phyloP scores from a whole-genome alignment of 2,888 invertebrate genomes.

The Chaetoderma sp. region DNA sequence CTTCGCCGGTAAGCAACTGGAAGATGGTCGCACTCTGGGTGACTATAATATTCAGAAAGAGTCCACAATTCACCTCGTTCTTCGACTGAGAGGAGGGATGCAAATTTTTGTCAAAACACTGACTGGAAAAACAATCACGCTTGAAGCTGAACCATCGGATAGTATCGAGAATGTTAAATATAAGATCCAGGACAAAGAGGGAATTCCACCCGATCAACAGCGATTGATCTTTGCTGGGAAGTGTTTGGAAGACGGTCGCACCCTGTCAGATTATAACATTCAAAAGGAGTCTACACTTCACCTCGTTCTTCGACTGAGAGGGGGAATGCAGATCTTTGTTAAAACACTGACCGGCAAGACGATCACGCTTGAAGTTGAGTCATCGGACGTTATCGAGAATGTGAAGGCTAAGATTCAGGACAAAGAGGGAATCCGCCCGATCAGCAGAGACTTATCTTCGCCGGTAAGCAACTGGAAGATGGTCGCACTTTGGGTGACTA shows the following conservation, averaged over 20 bases:
- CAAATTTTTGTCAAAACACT: constrained; percentile 80
- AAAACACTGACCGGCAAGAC: constrained; percentile 67
- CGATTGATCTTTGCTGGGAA: constrained; percentile 83
- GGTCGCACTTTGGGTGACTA: constrained; percentile 91
- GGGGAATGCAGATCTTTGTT: constrained; percentile 84
- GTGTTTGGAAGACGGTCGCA: constrained; percentile 93
- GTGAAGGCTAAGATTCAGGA: constrained; percentile 78
- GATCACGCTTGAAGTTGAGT: constrained; percentile 74
- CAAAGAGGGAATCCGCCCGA: constrained; percentile 74
- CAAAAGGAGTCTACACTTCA: constrained; percentile 95
- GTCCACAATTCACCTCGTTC: constrained; percentile 91
- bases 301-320: constrained; percentile 85
- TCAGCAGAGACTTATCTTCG: constrained; percentile 78
- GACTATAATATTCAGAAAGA: constrained; percentile 97
- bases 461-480: constrained; percentile 94
- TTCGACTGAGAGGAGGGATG: constrained; percentile 83
- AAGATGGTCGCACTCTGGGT: constrained; percentile 92
- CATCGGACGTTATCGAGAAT: constrained; percentile 93
- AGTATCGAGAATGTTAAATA: constrained; percentile 93
- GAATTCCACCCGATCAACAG: constrained; percentile 62
- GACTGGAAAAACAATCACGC: constrained; percentile 66
- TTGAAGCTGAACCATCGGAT: constrained; percentile 82
- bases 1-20: constrained; percentile 95
- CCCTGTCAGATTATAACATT: constrained; percentile 92
- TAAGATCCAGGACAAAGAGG: constrained; percentile 73